Base-by-base conservation (phyloP, 2,888 invertebrate species). In the Calliphora vomitoria region DNA sequence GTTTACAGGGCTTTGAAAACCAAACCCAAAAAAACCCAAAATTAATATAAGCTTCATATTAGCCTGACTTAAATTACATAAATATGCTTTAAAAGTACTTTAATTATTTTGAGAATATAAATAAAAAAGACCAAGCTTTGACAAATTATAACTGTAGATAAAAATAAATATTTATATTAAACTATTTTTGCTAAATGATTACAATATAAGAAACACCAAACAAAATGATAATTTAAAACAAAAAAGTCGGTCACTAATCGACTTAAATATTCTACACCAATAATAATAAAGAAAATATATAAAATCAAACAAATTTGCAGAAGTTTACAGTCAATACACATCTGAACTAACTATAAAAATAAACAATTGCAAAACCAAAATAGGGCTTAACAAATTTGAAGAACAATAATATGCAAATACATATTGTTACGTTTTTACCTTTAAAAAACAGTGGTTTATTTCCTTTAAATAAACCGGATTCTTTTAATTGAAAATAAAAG, bases 121-220 rank as follows among this genome's bases (percentile, higher is more conserved):
- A 81, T 13, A 75, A 64, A 86, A 53, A 72, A 79, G 85, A 85
- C 87, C 87, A 87, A 87, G 79, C 82, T 85, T 87, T 69, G 71
- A 87, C 75, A 87, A 85, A 79, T 66, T 85, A 71, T 82, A 85
- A 75, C 50, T 85, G 78, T 82, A 87, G 81, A 84, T 87, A 87
- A 44, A 47, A 31, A 78, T 84, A 44, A 64, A 76, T 75, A 82
- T 66, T 71, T 78, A 72, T 66, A 75, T 31, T 55, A 53, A 81
- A 87, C 85, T 87, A 87, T 87, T 87, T 87, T 87, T 87, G 87
- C 85, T 85, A 82, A 74, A 55, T 75, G 66, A 80, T 25, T 50
- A 83, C 68, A 76, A 78, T 78, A 79, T 50, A 76, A 76, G 68
- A 80, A 74, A 85, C 60, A 72, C 72, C 68, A 64, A 72, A 72